Percentiles rank a stretch among this genome's conserved stretches.
phyloP scores from a whole-genome alignment of 2,888 invertebrate genomes.

The Eupithecia subumbrata region DNA sequence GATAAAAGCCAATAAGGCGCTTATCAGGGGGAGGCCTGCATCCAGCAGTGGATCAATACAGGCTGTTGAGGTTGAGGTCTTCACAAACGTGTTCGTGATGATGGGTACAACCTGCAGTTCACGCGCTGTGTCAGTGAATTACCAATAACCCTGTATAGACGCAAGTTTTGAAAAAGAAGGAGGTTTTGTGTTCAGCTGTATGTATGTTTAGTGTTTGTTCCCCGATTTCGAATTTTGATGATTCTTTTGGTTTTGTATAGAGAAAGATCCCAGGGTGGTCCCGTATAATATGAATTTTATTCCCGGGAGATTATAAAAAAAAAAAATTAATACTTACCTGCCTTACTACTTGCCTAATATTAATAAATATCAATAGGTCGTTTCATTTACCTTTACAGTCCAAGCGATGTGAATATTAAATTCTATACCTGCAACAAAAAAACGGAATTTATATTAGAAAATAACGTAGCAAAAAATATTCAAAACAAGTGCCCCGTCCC shows the following conservation, averaged over 20 bases:
- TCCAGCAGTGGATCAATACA: no score
- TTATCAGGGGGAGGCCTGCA: no score
- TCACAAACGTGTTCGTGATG: no score
- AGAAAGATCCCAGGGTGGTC: neutral
- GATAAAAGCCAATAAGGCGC: no score
- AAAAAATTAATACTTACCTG: neutral
- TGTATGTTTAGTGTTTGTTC: no score
- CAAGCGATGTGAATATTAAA: neutral
- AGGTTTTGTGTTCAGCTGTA: neutral
- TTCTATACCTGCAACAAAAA: conserved; percentile 28
- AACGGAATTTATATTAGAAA: conserved; percentile 5
- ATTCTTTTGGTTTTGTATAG: neutral
- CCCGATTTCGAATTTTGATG: neutral
- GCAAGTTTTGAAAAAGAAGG: no score
- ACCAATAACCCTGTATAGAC: no score
- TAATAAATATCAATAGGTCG: neutral
- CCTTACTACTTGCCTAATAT: no score
- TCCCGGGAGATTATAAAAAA: neutral
- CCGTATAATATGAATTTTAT: neutral
- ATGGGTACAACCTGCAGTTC: no score
- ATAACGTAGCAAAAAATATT: conserved; percentile 23
- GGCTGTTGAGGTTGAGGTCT: no score
- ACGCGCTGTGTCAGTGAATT: no score
- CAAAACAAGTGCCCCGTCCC: conserved; percentile 28
- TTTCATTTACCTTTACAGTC: conserved; percentile 1